Percentiles rank a stretch among this genome's conserved stretches.
Evolutionary conservation across 2,797 vertebrate species (phyloP).

Genomic region (Carcharodon carcharias): DNA sequence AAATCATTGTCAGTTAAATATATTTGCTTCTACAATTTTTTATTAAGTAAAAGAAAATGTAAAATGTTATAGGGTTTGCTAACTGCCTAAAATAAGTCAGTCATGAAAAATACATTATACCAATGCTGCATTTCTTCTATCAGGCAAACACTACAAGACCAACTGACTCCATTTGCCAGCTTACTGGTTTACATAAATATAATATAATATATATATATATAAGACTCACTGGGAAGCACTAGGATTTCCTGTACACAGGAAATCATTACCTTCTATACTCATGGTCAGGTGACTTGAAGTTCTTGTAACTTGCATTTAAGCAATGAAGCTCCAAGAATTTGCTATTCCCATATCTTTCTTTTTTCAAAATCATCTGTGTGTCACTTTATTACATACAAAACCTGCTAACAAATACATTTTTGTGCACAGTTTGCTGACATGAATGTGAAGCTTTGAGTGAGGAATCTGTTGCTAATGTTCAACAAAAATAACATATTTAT

Average conservation of each 20-base stretch:
- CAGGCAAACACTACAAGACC: not conserved
- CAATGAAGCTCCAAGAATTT: not conserved
- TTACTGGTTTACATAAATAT: not conserved
- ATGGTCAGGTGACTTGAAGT: not conserved
- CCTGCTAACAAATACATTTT: not conserved
- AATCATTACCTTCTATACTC: not conserved
- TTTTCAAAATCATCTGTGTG: not conserved
- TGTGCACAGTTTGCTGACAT: not conserved
- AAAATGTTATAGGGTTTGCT: not conserved
- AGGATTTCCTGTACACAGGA: not conserved
- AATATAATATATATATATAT: too few species aligned
- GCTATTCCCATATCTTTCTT: not conserved
- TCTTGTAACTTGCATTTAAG: not conserved
- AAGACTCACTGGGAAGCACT: not conserved
- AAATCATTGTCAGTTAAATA: not conserved
- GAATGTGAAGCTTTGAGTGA: not conserved
- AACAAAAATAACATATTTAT: too few species aligned
- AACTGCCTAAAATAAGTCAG: not conserved
- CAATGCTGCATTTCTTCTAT: not conserved
- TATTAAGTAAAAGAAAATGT: not conserved
- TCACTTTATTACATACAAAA: not conserved
- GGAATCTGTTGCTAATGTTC: not conserved
- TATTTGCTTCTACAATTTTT: not conserved
- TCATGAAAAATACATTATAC: not conserved
- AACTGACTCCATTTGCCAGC: not conserved